Percentiles rank a stretch among this genome's conserved stretches.
Conservation (phyloP, 2,888 invertebrate genomes). For the Dryobotodes eremita region DNA sequence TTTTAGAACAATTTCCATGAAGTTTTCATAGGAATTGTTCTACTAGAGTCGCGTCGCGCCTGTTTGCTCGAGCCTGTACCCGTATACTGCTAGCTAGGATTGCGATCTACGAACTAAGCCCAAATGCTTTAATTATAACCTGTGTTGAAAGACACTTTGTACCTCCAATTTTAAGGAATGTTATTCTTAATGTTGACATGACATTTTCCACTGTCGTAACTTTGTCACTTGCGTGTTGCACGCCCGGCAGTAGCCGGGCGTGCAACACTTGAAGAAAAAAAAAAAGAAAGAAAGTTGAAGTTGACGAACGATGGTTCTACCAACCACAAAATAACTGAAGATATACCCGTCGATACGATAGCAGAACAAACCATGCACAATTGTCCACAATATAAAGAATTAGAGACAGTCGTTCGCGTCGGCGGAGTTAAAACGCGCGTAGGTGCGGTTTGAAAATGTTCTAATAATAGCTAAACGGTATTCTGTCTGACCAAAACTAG, state of each 20-base stretch:
- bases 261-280: too few species aligned
- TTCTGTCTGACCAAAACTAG: conserved; percentile 64
- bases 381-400: conserved; percentile 11
- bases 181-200: neutral
- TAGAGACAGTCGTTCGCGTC: conserved; percentile 21
- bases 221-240: neutral
- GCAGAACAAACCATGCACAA: neutral
- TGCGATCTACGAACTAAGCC: neutral
- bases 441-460: conserved; percentile 41
- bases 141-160: neutral
- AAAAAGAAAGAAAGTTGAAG: too few species aligned
- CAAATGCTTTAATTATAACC: neutral
- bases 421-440: conserved; percentile 37
- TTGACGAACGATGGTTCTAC: neutral
- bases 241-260: neutral
- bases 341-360: neutral
- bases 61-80: neutral
- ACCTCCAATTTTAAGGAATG: neutral
- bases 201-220: neutral
- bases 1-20: too few species aligned
- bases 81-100: neutral
- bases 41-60: too few species aligned
- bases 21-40: too few species aligned
- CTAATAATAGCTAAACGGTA: conserved; percentile 58
- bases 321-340: neutral